phyloP scores from a whole-genome alignment of 1,140 invertebrate species.

The Heterodera carotae region DNA sequence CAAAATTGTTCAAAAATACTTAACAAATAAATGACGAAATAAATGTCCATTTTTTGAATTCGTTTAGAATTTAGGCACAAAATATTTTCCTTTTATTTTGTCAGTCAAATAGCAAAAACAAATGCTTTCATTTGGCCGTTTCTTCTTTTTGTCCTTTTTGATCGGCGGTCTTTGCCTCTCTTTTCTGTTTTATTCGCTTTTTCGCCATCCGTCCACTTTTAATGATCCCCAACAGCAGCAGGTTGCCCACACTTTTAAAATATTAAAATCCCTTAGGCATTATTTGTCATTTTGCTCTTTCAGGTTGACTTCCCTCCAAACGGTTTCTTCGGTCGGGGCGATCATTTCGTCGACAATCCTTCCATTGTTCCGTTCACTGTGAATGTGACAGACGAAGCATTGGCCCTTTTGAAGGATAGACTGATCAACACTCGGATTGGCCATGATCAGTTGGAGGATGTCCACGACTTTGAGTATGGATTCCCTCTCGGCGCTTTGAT shows the following conservation, averaged over 20 bases:
- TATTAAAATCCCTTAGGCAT: too few species aligned
- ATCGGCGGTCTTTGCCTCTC: background rate
- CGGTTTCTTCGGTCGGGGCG: conserved; percentile 36
- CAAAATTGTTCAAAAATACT: background rate
- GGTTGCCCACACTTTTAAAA: background rate
- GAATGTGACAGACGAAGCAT: conserved; percentile 21
- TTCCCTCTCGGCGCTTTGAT: conserved; percentile 20
- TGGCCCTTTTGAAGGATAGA: conserved; percentile 18
- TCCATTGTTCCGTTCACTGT: conserved; percentile 34
- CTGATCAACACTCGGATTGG: conserved; percentile 34
- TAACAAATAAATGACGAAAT: too few species aligned
- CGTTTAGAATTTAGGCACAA: background rate
- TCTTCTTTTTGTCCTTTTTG: background rate
- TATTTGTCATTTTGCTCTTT: conserved; percentile 9
- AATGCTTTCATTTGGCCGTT: background rate
- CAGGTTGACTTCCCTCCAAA: conserved; percentile 33
- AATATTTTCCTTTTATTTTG: background rate
- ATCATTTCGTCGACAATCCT: conserved; percentile 22
- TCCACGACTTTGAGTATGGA: conserved; percentile 37
- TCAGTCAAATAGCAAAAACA: background rate
- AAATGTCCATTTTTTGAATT: background rate
- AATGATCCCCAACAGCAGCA: background rate
- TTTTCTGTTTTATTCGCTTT: background rate
- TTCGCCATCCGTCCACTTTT: background rate
- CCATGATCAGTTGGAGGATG: conserved; percentile 37